These are phyloP conservation scores for Kradibia gibbosae DNA, from an alignment of 1,140 invertebrate species.

Conservation along the genomic window DNA sequence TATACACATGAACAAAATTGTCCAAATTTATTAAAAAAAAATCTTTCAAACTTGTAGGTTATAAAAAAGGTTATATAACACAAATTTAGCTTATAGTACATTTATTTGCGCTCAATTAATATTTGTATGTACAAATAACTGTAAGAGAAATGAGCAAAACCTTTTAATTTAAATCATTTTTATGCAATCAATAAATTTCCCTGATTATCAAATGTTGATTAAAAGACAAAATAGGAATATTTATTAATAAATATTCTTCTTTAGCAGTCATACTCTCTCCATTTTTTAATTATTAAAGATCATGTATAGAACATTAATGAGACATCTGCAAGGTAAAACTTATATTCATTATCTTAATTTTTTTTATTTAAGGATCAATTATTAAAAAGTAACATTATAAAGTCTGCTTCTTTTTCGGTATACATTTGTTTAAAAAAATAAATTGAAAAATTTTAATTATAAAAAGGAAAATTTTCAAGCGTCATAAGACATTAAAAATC, in stretches of 20 bases:
- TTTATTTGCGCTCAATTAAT: conserved; percentile 68
- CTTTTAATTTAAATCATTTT: conserved; percentile 17
- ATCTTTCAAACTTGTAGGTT: background rate
- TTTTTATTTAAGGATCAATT: conserved; percentile 37
- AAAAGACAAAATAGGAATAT: too few species aligned
- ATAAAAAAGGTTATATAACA: background rate
- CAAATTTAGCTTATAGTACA: conserved; percentile 61
- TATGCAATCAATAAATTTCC: conserved; percentile 49
- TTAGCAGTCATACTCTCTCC: conserved; percentile 47
- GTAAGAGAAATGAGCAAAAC: conserved; percentile 54
- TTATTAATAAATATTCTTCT: conserved; percentile 36
- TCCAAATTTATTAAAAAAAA: conserved; percentile 7
- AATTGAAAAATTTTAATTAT: conserved; percentile 28
- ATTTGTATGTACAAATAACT: conserved; percentile 67
- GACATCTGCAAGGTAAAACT: conserved; percentile 11
- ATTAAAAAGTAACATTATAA: conserved; percentile 46
- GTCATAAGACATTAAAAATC: background rate
- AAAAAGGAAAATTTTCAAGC: conserved; percentile 34
- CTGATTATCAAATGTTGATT: conserved; percentile 50
- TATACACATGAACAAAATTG: conserved; percentile 4
- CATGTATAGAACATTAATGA: conserved; percentile 21
- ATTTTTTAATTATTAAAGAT: conserved; percentile 27
- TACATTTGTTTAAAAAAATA: conserved; percentile 17
- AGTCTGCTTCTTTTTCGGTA: conserved; percentile 10
- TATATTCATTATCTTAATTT: conserved; percentile 29